Base-by-base conservation (phyloP, 2,113 vertebrate genomes). In the Poicephalus gulielmi region DNA sequence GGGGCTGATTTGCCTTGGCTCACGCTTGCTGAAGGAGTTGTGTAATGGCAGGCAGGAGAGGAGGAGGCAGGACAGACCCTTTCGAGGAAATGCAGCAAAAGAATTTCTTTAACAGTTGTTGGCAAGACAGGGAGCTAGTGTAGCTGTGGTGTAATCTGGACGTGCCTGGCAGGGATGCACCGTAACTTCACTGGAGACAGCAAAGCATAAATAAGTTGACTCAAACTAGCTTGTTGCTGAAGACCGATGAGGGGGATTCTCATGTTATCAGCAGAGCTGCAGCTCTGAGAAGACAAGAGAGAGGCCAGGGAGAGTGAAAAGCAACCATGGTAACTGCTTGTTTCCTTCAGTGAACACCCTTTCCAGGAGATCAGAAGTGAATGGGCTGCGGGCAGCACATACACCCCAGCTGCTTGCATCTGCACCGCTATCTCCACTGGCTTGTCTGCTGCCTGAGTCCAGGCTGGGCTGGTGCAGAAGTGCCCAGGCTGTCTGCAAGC, bases 71-170 rank as follows among this genome's bases (percentile, higher is more conserved):
- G 52, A 30, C 44, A 68, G 84, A 39, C 75, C 73, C 92, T 66
- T 31, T 49, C 66, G 91, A 77, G 70, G 84, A 97, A 91, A 69
- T 81, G 86, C 96, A 92, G 93, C 84, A 75, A 52, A 50, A 81
- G 89, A 89, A 74, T 90, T 96, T 95, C 89, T 96, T 87, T n/a
- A 76, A 46, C 59, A 39, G 93, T 74, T 94, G 95, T 96, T 96
- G 70, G 88, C 57, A 37, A 94, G 86, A 81, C 92, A 63, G 88
- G 76, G 95, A 94, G 84, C 96, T 92, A 41, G 71, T 49, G 77
- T 95, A 79, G 31, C 86, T 46, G 87, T 59, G 19, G 85, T 69
- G 66, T 88, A 80, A 82, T 80, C 87, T 88, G 85, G 92, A 92
- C 5, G 15, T 90, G 80, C 76, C 95, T 94, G 91, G 86, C 92